A percentile compares a stretch with the other conserved stretches of the same genome.
Conservation (phyloP, 2,113 vertebrate species). For the Ranitomeya imitator region DNA sequence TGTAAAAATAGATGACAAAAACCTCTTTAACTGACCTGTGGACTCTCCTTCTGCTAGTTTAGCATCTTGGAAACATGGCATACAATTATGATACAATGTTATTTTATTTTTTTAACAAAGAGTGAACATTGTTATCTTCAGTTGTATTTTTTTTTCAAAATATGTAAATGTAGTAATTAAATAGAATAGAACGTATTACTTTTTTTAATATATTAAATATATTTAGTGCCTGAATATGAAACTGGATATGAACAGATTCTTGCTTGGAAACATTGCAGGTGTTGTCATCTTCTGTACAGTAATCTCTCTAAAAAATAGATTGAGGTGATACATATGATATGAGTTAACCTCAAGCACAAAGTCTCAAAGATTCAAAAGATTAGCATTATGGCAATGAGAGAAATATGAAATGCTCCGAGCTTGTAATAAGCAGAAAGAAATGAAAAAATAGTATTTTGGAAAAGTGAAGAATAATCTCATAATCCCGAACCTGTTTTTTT, state of each 20-base stretch:
- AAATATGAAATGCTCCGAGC: conserved; percentile 60
- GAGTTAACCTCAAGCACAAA: background rate
- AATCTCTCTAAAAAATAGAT: background rate
- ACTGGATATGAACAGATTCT: background rate
- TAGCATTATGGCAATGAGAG: background rate
- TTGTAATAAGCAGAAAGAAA: conserved; percentile 62
- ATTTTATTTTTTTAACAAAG: background rate
- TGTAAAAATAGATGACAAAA: too few species aligned
- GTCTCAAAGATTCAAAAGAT: conserved; percentile 3
- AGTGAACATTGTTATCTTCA: background rate
- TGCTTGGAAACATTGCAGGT: background rate
- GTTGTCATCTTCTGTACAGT: background rate
- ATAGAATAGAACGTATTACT: background rate
- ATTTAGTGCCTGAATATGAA: background rate
- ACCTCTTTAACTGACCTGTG: too few species aligned
- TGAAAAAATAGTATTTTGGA: conserved; percentile 56
- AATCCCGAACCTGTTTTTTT: conserved; percentile 65
- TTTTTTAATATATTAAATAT: background rate
- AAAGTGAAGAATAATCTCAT: conserved; percentile 63
- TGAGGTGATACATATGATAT: background rate
- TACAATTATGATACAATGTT: too few species aligned
- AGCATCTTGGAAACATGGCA: too few species aligned
- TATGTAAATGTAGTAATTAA: background rate
- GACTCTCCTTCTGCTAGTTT: too few species aligned
- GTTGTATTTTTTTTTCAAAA: background rate